These are phyloP conservation scores for Arvicola amphibius DNA, from an alignment of 2,797 vertebrate species.

Conservation along the genomic window DNA sequence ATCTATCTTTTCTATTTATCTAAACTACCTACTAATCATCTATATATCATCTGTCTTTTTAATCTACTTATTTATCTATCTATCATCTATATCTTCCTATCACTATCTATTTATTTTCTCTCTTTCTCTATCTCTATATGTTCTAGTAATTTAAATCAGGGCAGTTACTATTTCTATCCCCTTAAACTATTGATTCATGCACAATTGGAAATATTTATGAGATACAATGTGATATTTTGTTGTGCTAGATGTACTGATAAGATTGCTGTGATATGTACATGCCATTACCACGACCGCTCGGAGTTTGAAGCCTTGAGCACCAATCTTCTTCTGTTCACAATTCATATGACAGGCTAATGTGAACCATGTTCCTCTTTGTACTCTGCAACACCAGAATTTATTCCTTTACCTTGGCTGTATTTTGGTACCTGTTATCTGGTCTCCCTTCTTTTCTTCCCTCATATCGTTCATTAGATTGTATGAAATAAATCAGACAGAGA, in stretches of 20 bases:
- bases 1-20: background rate
- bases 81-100: background rate
- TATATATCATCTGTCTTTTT: background rate
- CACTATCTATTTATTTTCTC: background rate
- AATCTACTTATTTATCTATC: background rate
- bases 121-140: background rate
- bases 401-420: background rate
- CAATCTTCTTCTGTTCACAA: background rate
- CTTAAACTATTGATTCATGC: background rate
- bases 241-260: background rate
- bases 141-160: background rate
- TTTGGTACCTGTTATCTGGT: background rate
- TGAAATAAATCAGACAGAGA: background rate
- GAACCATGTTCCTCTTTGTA: background rate
- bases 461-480: background rate
- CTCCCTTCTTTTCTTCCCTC: background rate
- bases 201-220: background rate
- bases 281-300: background rate
- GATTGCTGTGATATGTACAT: background rate
- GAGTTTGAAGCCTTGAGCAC: background rate
- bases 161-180: background rate
- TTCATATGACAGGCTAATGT: background rate
- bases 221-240: background rate
- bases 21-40: background rate
- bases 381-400: background rate